Evolutionary conservation across 1,140 invertebrate genomes (phyloP), one percentile per base, ranked within the genome.

Genomic region (Hermetia illucens): DNA sequence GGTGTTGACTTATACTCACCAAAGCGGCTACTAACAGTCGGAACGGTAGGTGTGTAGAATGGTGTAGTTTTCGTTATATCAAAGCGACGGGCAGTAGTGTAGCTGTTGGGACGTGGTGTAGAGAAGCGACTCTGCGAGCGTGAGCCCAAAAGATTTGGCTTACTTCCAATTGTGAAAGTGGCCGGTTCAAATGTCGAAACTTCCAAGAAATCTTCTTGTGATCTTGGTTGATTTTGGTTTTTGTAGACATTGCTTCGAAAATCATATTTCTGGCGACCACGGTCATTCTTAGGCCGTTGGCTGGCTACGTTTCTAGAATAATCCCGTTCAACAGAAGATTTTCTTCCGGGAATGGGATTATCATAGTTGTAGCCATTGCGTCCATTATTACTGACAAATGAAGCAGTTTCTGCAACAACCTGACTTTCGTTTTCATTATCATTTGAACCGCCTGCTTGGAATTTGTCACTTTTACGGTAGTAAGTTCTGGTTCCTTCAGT

Each of bases 381-480:
- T 20, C 38, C 44, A 12, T 66, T 59, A n/a, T 61, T 74, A 19
- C 72, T 71, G 0, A 75, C 71, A 49, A 82, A 81, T 0, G 77
- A 77, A 0, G 78, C 76, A 2, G 74, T 77, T 57, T 85, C 82
- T 2, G 81, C 76, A 0, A 74, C 69, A 2, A 78, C 68, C 55
- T 85, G 82, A 36, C 70, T 72, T 52, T 85, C 81, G 8, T 53
- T 45, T 9, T 47, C 40, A 20, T 24, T 27, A 18, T 24, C 21
- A 29, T 40, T 25, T 19, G 19, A 20, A 6, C 30, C 35, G 10
- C 9, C n/a, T 22, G 19, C 16, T 3, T 27, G 16, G 3, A 37
- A 25, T 3, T 37, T 24, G 2, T 19, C 32, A 34, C 17, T 34
- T 16, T 4, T 12, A 17, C 18, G 32, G 24, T 25, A 8, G n/a